Evolutionary conservation across 2,113 vertebrate genomes (phyloP), one percentile per base, ranked within the genome.

Genomic region (Engystomops pustulosus): DNA sequence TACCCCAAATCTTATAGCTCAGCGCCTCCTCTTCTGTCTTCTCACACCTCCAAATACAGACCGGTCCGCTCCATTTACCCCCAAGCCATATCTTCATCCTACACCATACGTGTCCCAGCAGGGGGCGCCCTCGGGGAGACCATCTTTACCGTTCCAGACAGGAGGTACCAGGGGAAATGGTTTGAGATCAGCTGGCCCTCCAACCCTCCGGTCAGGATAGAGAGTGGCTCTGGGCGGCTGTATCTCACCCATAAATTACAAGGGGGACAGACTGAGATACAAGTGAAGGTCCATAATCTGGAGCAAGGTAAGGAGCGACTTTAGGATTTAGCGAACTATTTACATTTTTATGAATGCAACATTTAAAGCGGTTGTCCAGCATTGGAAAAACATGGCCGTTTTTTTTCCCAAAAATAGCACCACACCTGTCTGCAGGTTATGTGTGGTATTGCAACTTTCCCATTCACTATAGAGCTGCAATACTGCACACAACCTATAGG

Each of bases 81-180:
- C 11, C 45, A 12, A 18, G 27, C 0, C 8, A 51, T 79, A 27
- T 6, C 80, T 3, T 79, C 88, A 27, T 87, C 81, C 69, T 94
- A 94, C 90, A 93, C 90, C 0, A 94, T 96, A n/a, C 89, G 88
- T 1, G 91, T 95, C 6, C 89, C 95, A 2, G 90, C 88, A 23
- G 90, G 92, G 41, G 90, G 88, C 6, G 79, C 89, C 18, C 88
- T 91, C 51, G 95, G 96, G 0, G 95, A 95, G 79, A 86, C 94
- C 79, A 90, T 96, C 18, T 96, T 95, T 90, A 96, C 93, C 12
- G 90, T 97, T 9, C 95, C 95, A 27, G 93, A 92, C 74, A 89
- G 88, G 79, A 90, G 86, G 80, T 95, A 94, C 65, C 79, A 90
- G 74, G 91, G 90, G 67, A 91, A 88, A 3, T 92, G 95, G 92